These are phyloP conservation scores for Nyctalus aviator DNA, from an alignment of 2,797 vertebrate species.

Conservation along the genomic window DNA sequence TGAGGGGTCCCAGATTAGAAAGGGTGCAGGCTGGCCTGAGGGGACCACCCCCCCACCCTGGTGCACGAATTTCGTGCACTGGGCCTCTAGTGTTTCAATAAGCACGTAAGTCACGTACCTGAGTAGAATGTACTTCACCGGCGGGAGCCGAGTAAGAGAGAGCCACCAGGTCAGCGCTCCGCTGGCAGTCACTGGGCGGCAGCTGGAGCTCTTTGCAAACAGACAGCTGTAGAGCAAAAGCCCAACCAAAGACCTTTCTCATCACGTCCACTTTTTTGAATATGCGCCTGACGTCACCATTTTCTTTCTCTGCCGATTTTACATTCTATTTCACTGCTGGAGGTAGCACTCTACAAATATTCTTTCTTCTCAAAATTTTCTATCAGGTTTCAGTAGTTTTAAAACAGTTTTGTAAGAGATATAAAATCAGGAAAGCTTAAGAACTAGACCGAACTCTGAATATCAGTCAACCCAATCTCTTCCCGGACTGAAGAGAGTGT, in stretches of 20 bases:
- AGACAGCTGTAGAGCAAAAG: constrained; percentile 89
- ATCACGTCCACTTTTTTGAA: neutral
- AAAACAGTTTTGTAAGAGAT: constrained; percentile 50
- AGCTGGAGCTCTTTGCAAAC: constrained; percentile 97
- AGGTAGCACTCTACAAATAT: neutral
- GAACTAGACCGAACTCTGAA: neutral
- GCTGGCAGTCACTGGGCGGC: constrained; percentile 91
- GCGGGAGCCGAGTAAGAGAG: constrained; percentile 86
- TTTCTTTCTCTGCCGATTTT: neutral
- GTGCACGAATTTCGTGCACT: no score
- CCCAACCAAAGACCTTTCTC: constrained; percentile 20
- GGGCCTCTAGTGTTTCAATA: neutral
- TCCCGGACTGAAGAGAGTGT: neutral
- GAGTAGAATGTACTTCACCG: constrained; percentile 89
- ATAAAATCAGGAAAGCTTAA: neutral
- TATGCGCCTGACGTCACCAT: neutral
- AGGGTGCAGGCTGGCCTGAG: no score
- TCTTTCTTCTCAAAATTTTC: constrained; percentile 43
- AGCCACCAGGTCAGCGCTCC: constrained; percentile 92
- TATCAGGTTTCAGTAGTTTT: neutral
- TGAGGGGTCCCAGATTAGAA: no score
- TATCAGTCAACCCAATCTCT: neutral
- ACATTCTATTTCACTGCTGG: neutral
- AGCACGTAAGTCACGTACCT: constrained; percentile 85
- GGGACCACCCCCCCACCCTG: no score